Conservation (phyloP, 2,113 vertebrate genomes). For the Prolemur simus region DNA sequence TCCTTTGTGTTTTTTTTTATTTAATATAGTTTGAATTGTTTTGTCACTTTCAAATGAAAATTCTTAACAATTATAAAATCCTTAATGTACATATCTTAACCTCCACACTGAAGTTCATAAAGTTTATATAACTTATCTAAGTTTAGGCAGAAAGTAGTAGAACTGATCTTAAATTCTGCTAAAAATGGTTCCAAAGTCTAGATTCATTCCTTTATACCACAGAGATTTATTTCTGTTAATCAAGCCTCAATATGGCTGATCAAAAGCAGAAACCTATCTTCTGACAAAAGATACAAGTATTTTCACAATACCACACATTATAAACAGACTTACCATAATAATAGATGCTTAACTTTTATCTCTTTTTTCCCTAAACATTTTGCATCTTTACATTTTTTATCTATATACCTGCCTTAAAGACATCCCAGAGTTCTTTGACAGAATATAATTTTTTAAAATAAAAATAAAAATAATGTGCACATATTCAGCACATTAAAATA, state of each 20-base stretch:
- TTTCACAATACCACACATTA: not conserved
- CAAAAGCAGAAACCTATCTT: not conserved
- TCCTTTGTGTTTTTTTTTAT: not conserved
- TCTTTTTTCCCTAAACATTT: not conserved
- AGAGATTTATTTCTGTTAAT: not conserved
- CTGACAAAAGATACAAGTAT: not conserved
- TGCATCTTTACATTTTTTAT: not conserved
- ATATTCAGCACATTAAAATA: not conserved
- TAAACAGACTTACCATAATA: not conserved
- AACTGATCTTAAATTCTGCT: not conserved
- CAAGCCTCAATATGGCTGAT: not conserved
- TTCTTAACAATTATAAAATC: not conserved
- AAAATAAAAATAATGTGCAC: not conserved
- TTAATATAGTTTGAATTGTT: not conserved
- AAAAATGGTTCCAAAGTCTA: not conserved
- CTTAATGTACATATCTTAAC: not conserved
- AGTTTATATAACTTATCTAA: not conserved
- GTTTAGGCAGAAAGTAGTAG: not conserved
- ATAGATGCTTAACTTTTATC: not conserved
- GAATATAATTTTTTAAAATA: not conserved
- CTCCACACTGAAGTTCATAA: not conserved
- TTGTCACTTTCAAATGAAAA: not conserved
- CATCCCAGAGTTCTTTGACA: not conserved
- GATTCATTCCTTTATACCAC: not conserved
- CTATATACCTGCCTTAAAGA: not conserved